Evolutionary conservation across 53 echinoderm and acorn worm species (phyloP).

Genomic region (Patiria pectinifera): DNA sequence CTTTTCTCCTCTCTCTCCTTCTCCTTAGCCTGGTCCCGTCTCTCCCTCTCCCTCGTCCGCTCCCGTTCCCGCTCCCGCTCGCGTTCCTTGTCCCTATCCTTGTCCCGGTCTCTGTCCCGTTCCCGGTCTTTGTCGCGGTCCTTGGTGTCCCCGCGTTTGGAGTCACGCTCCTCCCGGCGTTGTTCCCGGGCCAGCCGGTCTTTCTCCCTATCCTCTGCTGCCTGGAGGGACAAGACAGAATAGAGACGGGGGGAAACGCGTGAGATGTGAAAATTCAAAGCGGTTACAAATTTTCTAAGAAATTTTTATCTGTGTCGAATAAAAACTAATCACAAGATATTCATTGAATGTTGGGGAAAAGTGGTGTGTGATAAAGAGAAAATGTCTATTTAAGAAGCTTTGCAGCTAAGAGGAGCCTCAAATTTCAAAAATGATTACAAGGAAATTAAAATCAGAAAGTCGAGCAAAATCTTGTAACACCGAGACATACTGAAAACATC

Average conservation of each 20-base stretch:
- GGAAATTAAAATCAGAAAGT: no score
- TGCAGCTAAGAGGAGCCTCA: no score
- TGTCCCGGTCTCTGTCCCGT: constrained; percentile 43
- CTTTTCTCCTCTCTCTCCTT: constrained; percentile 72
- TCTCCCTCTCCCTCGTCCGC: constrained; percentile 66
- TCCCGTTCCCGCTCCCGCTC: constrained; percentile 60
- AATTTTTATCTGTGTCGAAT: not conserved
- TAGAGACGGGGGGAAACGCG: not conserved
- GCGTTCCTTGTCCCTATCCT: constrained; percentile 58
- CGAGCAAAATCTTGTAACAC: no score
- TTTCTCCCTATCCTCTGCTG: constrained; percentile 54
- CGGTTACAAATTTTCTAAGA: not conserved
- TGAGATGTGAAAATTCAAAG: not conserved
- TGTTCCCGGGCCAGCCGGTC: constrained; percentile 64
- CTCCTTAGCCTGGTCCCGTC: constrained; percentile 65
- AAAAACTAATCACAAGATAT: not conserved
- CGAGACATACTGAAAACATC: no score
- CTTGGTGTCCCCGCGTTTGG: constrained; percentile 47
- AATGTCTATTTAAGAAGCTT: no score
- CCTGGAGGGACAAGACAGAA: constrained; percentile 36
- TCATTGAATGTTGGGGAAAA: no score
- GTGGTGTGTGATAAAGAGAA: no score
- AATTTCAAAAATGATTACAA: no score
- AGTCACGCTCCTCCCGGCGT: constrained; percentile 54
- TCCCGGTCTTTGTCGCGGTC: constrained; percentile 63